Evolutionary conservation across 1,140 invertebrate genomes (phyloP).

Genomic region (Caerostris darwini): DNA sequence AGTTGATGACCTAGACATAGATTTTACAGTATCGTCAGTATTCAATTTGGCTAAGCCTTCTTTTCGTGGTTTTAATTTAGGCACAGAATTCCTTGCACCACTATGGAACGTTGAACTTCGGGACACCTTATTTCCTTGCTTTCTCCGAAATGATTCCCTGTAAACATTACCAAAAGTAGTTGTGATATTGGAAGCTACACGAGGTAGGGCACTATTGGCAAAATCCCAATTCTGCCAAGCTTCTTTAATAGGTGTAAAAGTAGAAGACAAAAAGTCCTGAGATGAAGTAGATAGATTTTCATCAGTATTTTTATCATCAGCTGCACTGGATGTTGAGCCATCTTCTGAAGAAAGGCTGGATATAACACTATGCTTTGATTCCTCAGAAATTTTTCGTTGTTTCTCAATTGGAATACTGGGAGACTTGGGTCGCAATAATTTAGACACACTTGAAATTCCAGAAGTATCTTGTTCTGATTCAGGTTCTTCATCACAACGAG

Average conservation of each 20-base stretch:
- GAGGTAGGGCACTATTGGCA: conserved; percentile 43
- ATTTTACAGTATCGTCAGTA: background rate
- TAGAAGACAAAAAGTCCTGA: conserved; percentile 73
- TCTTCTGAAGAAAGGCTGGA: conserved; percentile 59
- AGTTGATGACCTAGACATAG: conserved; percentile 77
- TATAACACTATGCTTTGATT: conserved; percentile 56
- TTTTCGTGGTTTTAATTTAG: conserved; percentile 62
- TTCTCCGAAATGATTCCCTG: conserved; percentile 64
- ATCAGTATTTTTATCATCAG: conserved; percentile 18
- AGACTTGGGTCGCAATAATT: conserved; percentile 79
- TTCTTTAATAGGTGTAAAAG: conserved; percentile 79
- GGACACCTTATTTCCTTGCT: conserved; percentile 67
- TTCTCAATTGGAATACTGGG: conserved; percentile 83
- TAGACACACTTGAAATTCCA: background rate
- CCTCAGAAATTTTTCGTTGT: conserved; percentile 80
- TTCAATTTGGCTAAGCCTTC: conserved; percentile 37
- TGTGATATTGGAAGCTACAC: conserved; percentile 65
- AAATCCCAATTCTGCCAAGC: conserved; percentile 76
- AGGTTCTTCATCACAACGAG: conserved; percentile 76
- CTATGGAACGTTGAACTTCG: conserved; percentile 79
- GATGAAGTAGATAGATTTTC: conserved; percentile 23
- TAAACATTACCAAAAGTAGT: conserved; percentile 73
- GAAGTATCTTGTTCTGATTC: conserved; percentile 65
- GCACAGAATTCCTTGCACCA: conserved; percentile 55
- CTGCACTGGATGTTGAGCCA: conserved; percentile 36